These are phyloP conservation scores for Scaptomyza caliginosa DNA, from an alignment of 2,888 invertebrate genomes.

Conservation along the genomic window DNA sequence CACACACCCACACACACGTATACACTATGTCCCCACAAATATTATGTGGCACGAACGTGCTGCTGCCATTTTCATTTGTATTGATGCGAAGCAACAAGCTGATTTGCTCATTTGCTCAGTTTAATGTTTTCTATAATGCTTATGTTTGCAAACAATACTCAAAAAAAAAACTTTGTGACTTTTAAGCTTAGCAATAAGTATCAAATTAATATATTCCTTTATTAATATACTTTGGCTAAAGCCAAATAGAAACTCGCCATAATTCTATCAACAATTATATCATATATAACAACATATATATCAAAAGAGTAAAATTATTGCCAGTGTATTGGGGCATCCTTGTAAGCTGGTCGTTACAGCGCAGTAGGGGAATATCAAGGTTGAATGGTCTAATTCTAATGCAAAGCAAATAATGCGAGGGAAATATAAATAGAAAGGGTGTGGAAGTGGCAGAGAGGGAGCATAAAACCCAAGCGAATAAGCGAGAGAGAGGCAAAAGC, in stretches of 20 bases:
- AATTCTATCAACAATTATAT: no score
- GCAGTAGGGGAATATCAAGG: conserved; percentile 26
- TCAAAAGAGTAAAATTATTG: no score
- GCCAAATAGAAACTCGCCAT: no score
- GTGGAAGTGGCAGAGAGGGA: not conserved
- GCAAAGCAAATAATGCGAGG: conserved; percentile 9
- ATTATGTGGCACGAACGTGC: conserved; percentile 19
- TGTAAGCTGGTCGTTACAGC: conserved; percentile 24
- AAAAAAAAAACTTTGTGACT: not conserved
- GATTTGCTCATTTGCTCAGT: conserved; percentile 39
- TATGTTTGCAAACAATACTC: not conserved
- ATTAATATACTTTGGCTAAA: no score
- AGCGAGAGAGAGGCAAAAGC: conserved; percentile 16
- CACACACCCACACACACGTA: not conserved
- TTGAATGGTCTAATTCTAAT: conserved; percentile 49
- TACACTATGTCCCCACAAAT: conserved; percentile 4
- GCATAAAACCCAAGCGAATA: not conserved
- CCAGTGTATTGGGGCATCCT: not conserved
- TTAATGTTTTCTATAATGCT: conserved; percentile 15
- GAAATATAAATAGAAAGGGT: conserved; percentile 6
- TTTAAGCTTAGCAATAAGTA: no score
- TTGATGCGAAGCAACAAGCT: conserved; percentile 47
- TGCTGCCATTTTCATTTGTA: conserved; percentile 34
- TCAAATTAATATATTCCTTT: no score
- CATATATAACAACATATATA: no score